Percentiles rank a stretch among this genome's conserved stretches.
Conservation (phyloP, 2,797 vertebrate species). For the Hafferia zeledoni region DNA sequence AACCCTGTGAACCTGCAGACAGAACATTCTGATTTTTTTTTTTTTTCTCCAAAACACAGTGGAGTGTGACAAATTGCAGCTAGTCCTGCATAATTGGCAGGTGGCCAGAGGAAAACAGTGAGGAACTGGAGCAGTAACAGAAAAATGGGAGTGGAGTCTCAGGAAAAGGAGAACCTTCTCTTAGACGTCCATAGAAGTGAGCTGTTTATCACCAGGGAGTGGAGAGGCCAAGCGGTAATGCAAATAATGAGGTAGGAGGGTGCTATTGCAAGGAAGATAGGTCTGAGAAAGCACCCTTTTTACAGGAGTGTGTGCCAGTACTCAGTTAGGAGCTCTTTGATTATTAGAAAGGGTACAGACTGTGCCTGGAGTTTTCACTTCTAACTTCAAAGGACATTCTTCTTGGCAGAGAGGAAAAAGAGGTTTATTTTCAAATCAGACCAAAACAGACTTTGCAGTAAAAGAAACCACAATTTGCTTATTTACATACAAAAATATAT, state of each 20-base stretch:
- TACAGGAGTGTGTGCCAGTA: background rate
- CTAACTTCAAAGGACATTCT: background rate
- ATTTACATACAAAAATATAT: background rate
- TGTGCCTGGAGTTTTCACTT: background rate
- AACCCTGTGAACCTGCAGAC: rapidly evolving
- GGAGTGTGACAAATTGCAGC: background rate
- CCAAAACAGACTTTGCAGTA: background rate
- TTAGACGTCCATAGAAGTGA: background rate
- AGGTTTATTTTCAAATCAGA: background rate
- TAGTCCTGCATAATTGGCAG: background rate
- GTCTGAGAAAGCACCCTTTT: background rate
- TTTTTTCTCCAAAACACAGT: background rate
- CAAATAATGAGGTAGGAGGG: background rate
- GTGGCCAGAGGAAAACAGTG: background rate
- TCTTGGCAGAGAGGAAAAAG: background rate
- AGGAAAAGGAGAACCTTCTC: background rate
- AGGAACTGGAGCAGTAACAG: background rate
- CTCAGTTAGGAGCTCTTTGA: background rate
- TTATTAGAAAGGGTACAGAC: background rate
- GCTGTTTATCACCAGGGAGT: background rate
- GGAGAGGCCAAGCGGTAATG: background rate
- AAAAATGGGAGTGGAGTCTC: background rate
- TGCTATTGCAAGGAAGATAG: background rate
- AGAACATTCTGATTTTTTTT: background rate
- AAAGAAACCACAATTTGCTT: background rate